phyloP scores from a whole-genome alignment of 2,888 invertebrate genomes.

The Eupithecia insigniata region DNA sequence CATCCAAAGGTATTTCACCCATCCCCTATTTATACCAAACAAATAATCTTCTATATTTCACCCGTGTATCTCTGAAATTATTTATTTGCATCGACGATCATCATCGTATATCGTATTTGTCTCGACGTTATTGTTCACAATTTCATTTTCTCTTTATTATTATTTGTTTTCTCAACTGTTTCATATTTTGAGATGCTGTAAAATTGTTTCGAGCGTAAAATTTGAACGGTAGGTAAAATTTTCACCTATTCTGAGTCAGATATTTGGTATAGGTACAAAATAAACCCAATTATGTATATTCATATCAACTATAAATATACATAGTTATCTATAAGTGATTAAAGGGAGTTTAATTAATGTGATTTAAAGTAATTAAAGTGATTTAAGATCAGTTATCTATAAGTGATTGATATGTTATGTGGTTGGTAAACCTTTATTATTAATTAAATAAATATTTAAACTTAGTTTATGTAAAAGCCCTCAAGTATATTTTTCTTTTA shows the following conservation, averaged over 20 bases:
- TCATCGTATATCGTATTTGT: conserved; percentile 48
- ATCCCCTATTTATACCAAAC: conserved; percentile 63
- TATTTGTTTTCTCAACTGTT: conserved; percentile 11
- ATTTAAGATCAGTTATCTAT: too few species aligned
- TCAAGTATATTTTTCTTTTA: too few species aligned
- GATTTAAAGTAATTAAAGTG: too few species aligned
- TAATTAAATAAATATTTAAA: too few species aligned
- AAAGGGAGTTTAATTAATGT: too few species aligned
- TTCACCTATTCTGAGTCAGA: background rate
- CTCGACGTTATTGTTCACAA: conserved; percentile 42
- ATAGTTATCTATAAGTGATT: too few species aligned
- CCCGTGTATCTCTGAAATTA: conserved; percentile 67
- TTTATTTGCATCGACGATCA: conserved; percentile 58
- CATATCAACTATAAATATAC: too few species aligned
- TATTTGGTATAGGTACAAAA: background rate
- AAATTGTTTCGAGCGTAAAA: background rate
- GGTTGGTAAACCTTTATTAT: too few species aligned
- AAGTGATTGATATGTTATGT: too few species aligned
- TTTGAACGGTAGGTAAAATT: background rate
- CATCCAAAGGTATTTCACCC: conserved; percentile 46
- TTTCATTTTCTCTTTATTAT: conserved; percentile 32
- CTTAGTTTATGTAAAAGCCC: too few species aligned
- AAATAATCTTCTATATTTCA: conserved; percentile 74
- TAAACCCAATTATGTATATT: background rate
- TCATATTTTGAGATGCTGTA: conserved; percentile 8